Base-by-base conservation (phyloP, 30 jellyfish, hydroid and myxozoan species). In the Mastigias papua region DNA sequence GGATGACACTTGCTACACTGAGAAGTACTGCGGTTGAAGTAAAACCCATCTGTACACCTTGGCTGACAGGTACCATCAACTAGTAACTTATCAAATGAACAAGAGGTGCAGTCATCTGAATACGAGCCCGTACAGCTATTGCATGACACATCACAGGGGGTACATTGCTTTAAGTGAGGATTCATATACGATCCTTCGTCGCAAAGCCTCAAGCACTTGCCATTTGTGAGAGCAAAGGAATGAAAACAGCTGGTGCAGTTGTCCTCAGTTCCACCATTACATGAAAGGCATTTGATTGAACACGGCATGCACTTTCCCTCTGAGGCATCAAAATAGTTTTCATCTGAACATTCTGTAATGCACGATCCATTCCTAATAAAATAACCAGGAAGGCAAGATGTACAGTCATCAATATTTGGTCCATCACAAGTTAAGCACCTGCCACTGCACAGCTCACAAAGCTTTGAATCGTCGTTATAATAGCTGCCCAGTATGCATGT, bases 141-240 rank as follows among this genome's bases (percentile, higher is more conserved):
- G 66, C 99, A 95, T 2, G 98, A 57, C 15, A 54, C 48, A 86
- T 95, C 97, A 77, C 99, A 95, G 23, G 86, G 82, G 4, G 33
- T 27, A 49, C 99, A 95, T 4, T 20, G 76, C 23, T 86, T 73
- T 67, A 83, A 69, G 1, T 35, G 86, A 15, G 42, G 23, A 65
- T 78, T 87, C 49, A 78, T 33, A 75, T 69, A 95, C 22, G 60
- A 35, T 30, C 79, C 88, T 23, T 64, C 88, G 21, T 60, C 48
- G 76, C 99, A 95, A 27, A 78, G 76, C 48, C 63, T 84, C 19
- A 61, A 35, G 34, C 97, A 88, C 23, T 60, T 28, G 34, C 91
- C 95, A 34, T 76, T 62, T 54, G 30, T 54, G 28, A 83, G 77
- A 25, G 33, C 79, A 66, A 72, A 85, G 1, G 87, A 65, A 23